Base-by-base conservation (phyloP, 1,140 invertebrate genomes). In the Ceratoteleas bidentatus region DNA sequence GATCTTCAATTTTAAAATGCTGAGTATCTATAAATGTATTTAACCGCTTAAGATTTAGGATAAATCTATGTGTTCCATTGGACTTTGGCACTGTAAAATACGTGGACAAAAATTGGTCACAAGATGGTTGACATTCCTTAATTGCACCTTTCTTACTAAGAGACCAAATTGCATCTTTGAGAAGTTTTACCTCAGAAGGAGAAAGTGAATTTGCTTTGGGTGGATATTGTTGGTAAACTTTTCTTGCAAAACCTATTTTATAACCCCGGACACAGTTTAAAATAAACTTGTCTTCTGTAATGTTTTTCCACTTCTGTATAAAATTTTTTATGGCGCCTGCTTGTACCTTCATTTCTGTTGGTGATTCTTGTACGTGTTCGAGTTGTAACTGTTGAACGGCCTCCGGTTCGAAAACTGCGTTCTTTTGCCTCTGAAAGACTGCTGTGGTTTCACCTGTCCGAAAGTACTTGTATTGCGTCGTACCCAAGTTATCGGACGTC, bases 1-100 rank as follows among this genome's bases (percentile, higher is more conserved):
- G 14, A n/a, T 60, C 40, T 50, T 70, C 66, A 16, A 70, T 13
- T 60, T 70, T 70, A 24, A 70, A 60, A 43, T 43, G 40, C 3
- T 43, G 40, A 10, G 6, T 43, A 10, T 11, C 11, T 8, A 43
- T 43, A 43, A 43, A 43, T 43, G 6, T 6, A 43, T 43, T 43
- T 43, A 43, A 43, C 3, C 40, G 6, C 11, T 43, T 43, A 6
- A 43, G 9, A 43, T 43, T 43, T 11, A 43, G 11, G 3, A 47
- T 60, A 14, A 60, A 60, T 43, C 54, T 54, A 24, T 47, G 38
- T 14, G 16, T n/a, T 36, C 11, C 66, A 9, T 38, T 47, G 0
- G 15, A 34, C n/a, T 70, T 60, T 3, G 13, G 15, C 0, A 45
- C 14, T 7, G 32, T 49, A 32, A 70, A 70, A 52, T 38, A 60